phyloP scores from a whole-genome alignment of 1,140 invertebrate genomes.

The Drosophila fuyamai region DNA sequence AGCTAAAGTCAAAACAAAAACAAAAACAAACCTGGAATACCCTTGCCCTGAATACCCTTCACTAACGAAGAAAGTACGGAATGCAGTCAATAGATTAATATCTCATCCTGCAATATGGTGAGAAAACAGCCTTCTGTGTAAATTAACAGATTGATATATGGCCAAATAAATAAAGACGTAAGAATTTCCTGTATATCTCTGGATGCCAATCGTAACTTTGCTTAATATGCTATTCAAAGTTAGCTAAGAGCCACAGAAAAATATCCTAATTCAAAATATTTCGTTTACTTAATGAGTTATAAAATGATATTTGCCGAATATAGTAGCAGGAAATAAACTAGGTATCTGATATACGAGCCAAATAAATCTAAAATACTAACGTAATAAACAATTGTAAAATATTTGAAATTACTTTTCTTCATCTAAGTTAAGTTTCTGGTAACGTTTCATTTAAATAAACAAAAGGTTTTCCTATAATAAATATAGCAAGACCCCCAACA shows the following conservation, averaged over 20 bases:
- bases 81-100: conserved; percentile 43
- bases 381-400: too few species aligned
- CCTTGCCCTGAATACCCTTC: conserved; percentile 31
- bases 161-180: conserved; percentile 26
- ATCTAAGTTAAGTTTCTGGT: too few species aligned
- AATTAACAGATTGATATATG: conserved; percentile 36
- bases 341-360: too few species aligned
- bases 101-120: conserved; percentile 35
- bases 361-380: too few species aligned
- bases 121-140: conserved; percentile 29
- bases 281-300: too few species aligned
- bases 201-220: conserved; percentile 3
- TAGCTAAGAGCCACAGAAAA: background rate
- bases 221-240: background rate
- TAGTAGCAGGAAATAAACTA: too few species aligned
- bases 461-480: background rate
- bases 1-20: conserved; percentile 54
- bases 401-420: too few species aligned
- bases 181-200: background rate
- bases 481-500: background rate
- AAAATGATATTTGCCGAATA: too few species aligned
- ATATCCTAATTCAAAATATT: too few species aligned
- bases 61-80: conserved; percentile 24
- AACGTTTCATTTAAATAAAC: background rate
- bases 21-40: conserved; percentile 33